These are phyloP conservation scores for Herpetotheres cachinnans DNA, from an alignment of 2,113 vertebrate genomes.

Conservation along the genomic window DNA sequence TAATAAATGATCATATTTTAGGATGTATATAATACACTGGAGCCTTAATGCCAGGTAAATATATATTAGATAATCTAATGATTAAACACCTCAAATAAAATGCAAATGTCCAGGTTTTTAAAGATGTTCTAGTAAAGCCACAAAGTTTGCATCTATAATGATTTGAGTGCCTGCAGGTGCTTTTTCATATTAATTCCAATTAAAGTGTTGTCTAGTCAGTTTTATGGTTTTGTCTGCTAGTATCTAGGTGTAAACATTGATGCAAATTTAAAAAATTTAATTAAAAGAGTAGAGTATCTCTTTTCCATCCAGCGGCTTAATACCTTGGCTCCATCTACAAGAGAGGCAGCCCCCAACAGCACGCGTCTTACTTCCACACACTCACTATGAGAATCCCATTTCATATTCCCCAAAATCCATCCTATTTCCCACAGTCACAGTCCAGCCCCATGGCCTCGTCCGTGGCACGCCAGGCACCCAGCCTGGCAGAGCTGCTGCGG, in stretches of 20 bases:
- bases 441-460: not conserved
- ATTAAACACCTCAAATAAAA: not conserved
- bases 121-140: not conserved
- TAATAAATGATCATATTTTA: not conserved
- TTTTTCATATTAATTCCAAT: not conserved
- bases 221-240: not conserved
- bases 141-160: not conserved
- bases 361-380: fast-evolving
- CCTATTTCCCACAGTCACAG: not conserved
- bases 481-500: not conserved
- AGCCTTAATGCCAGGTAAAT: not conserved
- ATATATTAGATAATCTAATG: not conserved
- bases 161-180: not conserved
- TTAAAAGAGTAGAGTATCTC: not conserved
- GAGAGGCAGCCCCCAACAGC: not conserved
- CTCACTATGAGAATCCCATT: not conserved
- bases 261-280: not conserved
- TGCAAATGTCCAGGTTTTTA: not conserved
- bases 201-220: not conserved
- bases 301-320: not conserved
- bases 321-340: not conserved
- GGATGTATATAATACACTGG: not conserved
- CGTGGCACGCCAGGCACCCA: not conserved
- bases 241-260: not conserved
- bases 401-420: not conserved